A percentile compares a stretch with the other conserved stretches of the same genome.
phyloP scores from a whole-genome alignment of 2,113 vertebrate species.

The Oreamnos americanus region DNA sequence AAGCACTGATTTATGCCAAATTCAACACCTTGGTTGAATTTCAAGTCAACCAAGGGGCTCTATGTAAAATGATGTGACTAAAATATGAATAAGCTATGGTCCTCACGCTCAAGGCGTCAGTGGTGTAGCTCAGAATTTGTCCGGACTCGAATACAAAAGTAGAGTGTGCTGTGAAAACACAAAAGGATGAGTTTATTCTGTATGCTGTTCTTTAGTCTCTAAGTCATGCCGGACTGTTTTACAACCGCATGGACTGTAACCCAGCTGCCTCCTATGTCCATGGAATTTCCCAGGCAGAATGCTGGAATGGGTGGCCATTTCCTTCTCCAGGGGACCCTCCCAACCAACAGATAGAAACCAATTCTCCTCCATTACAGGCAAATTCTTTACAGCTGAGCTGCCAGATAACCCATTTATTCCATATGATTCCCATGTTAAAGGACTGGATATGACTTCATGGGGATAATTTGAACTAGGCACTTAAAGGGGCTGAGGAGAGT shows the following conservation, averaged over 20 bases:
- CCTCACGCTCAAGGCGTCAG: background rate
- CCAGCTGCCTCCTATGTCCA: background rate
- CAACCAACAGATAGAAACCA: background rate
- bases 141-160: background rate
- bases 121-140: background rate
- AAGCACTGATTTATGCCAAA: constrained; percentile 2
- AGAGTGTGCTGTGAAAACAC: background rate
- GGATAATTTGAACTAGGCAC: background rate
- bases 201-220: background rate
- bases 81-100: background rate
- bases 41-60: background rate
- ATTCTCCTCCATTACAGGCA: background rate
- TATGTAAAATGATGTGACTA: background rate
- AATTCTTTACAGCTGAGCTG: background rate
- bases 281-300: background rate
- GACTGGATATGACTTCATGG: background rate
- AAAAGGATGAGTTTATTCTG: background rate
- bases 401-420: background rate
- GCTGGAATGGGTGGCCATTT: background rate
- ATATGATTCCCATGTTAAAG: background rate
- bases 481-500: background rate
- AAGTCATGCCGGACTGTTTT: background rate
- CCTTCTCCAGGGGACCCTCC: background rate
- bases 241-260: background rate
- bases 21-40: too few species aligned